These are phyloP conservation scores for Escarpia spicata DNA, from an alignment of 2,888 invertebrate genomes.

Conservation along the genomic window DNA sequence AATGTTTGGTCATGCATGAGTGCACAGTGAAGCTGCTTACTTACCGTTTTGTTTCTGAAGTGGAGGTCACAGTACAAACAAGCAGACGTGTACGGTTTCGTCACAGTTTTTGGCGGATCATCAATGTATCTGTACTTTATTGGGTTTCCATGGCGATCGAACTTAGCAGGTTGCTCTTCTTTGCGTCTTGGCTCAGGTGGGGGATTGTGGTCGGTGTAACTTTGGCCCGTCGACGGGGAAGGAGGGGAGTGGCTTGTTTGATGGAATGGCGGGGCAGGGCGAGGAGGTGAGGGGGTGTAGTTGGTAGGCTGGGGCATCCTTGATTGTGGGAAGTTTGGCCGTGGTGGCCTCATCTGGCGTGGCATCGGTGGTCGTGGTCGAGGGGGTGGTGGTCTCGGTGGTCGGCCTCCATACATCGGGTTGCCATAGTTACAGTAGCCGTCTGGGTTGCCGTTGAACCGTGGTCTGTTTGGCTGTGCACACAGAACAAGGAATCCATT, in stretches of 20 bases:
- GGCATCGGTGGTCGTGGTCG: not conserved
- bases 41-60: not conserved
- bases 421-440: not conserved
- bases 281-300: not conserved
- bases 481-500: not conserved
- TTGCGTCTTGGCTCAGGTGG: not conserved
- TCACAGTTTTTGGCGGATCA: not conserved
- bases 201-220: not conserved
- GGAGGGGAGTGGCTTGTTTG: not conserved
- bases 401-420: not conserved
- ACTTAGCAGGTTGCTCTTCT: not conserved
- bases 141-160: not conserved
- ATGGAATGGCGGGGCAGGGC: not conserved
- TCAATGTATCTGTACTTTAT: not conserved
- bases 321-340: not conserved
- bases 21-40: not conserved
- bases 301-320: not conserved
- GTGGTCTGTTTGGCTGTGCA: not conserved
- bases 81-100: not conserved
- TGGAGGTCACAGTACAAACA: not conserved
- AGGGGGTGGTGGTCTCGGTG: not conserved
- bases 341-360: not conserved
- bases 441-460: not conserved
- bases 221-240: not conserved
- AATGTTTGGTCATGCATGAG: no score